Percentiles rank a stretch among this genome's conserved stretches.
These are phyloP conservation scores for Sprattus sprattus DNA, from an alignment of 2,113 vertebrate genomes.

Conservation along the genomic window DNA sequence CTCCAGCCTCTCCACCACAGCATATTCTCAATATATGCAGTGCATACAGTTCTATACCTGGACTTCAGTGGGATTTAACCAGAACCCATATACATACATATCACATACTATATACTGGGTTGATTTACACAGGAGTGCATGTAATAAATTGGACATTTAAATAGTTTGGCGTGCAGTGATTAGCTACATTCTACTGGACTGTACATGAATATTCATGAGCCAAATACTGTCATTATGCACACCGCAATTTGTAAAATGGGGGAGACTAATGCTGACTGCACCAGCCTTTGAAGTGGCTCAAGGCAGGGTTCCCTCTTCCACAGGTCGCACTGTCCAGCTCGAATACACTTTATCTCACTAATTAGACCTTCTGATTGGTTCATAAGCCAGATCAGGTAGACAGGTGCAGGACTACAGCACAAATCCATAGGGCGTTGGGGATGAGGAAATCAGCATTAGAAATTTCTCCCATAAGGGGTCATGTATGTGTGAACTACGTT, in stretches of 20 bases:
- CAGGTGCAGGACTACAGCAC: background rate
- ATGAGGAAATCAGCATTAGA: background rate
- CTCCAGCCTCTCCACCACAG: background rate
- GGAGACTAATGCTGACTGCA: background rate
- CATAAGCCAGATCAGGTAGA: background rate
- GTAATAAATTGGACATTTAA: background rate
- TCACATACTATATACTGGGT: background rate
- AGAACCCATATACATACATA: background rate
- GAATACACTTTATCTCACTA: background rate
- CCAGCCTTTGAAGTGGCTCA: background rate
- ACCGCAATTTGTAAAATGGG: background rate
- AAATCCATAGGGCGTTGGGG: too few species aligned
- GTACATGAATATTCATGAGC: background rate
- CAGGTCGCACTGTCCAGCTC: background rate
- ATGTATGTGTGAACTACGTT: background rate
- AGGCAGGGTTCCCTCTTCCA: background rate
- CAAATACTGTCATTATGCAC: background rate
- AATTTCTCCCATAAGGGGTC: background rate
- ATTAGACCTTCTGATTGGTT: background rate
- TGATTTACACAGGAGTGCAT: background rate
- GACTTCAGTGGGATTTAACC: background rate
- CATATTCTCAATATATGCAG: background rate
- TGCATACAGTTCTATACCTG: background rate
- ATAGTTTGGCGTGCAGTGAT: conserved; percentile 1
- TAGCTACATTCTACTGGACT: conserved; percentile 1